Evolutionary conservation across 2,113 vertebrate species (phyloP).

Genomic region (Sisor rabdophorus): DNA sequence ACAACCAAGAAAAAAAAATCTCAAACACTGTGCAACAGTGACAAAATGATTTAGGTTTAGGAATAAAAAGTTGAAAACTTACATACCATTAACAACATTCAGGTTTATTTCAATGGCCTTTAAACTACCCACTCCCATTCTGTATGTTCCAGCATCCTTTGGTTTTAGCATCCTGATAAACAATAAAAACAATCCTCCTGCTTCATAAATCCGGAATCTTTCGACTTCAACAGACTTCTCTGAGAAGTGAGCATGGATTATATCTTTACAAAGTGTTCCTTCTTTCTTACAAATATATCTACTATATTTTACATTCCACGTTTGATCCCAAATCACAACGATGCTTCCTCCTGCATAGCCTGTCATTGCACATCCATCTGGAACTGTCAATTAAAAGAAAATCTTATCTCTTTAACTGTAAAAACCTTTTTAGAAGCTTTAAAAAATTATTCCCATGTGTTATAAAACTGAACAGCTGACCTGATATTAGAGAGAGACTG

Average conservation of each 20-base stretch:
- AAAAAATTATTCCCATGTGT: neutral
- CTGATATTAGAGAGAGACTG: slow-evolving; percentile 30
- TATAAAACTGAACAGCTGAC: neutral
- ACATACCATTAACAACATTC: neutral
- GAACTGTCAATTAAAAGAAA: neutral
- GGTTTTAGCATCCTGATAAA: neutral
- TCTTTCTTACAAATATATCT: neutral
- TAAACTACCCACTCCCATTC: neutral
- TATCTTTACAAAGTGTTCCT: neutral
- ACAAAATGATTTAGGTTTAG: neutral
- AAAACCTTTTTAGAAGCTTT: neutral
- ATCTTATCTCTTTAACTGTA: neutral
- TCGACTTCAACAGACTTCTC: neutral
- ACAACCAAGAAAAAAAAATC: neutral
- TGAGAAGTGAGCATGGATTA: no score
- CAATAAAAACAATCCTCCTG: neutral
- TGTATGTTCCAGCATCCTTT: slow-evolving; percentile 9
- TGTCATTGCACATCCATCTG: neutral
- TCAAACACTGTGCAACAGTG: neutral
- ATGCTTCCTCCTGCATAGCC: slow-evolving; percentile 9
- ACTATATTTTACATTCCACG: no score
- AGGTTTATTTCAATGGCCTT: neutral
- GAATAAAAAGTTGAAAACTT: neutral
- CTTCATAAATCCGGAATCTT: slow-evolving; percentile 14
- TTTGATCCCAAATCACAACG: neutral